Conservation (phyloP, 2,113 vertebrate species). For the Opisthocomus hoazin region DNA sequence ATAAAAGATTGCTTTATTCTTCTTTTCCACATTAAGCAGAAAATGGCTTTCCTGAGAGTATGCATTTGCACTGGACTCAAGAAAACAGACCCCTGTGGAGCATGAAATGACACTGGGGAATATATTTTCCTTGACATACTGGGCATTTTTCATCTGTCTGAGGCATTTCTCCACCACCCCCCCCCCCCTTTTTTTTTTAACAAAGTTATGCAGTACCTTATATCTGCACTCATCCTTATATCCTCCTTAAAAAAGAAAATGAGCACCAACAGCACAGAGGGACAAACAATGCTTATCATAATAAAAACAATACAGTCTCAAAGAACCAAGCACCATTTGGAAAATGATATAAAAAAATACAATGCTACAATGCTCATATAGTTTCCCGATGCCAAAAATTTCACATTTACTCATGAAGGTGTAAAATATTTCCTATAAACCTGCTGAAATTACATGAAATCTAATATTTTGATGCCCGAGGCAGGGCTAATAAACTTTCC, state of each 20-base stretch:
- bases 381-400: background rate
- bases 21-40: conserved; percentile 49
- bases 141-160: conserved; percentile 54
- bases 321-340: background rate
- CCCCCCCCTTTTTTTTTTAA: background rate
- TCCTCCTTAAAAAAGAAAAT: conserved; percentile 20
- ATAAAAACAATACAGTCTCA: conserved; percentile 27
- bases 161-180: background rate
- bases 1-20: conserved; percentile 50
- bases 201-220: conserved; percentile 11
- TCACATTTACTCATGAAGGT: conserved; percentile 36
- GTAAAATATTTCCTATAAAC: conserved; percentile 39
- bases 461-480: conserved; percentile 32
- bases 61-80: conserved; percentile 39
- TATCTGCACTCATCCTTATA: background rate
- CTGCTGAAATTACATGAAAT: conserved; percentile 43
- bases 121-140: conserved; percentile 46
- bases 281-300: conserved; percentile 27
- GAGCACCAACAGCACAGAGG: background rate
- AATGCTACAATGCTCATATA: background rate
- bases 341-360: background rate
- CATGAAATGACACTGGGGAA: conserved; percentile 61
- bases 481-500: conserved; percentile 46
- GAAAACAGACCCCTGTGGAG: conserved; percentile 56
- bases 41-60: conserved; percentile 54